phyloP scores from a whole-genome alignment of 2,797 vertebrate genomes.

The Artibeus lituratus region DNA sequence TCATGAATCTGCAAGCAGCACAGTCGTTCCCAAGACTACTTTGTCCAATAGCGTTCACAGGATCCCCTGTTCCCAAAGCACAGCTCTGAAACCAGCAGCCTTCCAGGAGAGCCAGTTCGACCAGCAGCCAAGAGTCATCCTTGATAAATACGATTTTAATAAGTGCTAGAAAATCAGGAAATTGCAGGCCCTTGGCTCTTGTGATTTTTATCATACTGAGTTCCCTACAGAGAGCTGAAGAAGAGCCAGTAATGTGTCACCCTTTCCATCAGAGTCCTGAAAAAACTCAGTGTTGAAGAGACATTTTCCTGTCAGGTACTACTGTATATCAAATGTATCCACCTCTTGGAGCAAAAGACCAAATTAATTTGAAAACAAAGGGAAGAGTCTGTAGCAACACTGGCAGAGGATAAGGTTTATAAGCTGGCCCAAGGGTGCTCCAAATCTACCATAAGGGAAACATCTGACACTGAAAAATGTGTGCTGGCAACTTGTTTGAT shows the following conservation, averaged over 20 bases:
- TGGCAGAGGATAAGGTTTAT: conserved; percentile 54
- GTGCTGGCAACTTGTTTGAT: conserved; percentile 70
- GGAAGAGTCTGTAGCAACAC: conserved; percentile 38
- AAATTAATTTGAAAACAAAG: conserved; percentile 65
- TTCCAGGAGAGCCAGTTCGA: conserved; percentile 51
- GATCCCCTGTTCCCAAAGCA: conserved; percentile 46
- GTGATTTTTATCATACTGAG: conserved; percentile 58
- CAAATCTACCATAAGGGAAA: conserved; percentile 61
- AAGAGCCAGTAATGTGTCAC: conserved; percentile 33
- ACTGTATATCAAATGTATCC: conserved; percentile 57
- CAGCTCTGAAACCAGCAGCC: conserved; percentile 8
- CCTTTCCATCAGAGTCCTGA: conserved; percentile 45
- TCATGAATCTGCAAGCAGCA: conserved; percentile 49
- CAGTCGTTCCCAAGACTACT: conserved; percentile 23
- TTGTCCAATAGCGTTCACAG: background rate
- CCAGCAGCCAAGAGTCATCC: conserved; percentile 57
- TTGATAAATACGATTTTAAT: conserved; percentile 72
- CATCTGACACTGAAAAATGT: conserved; percentile 69
- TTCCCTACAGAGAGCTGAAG: conserved; percentile 52
- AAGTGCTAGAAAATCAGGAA: conserved; percentile 74
- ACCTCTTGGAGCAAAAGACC: conserved; percentile 34
- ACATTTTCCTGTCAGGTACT: conserved; percentile 54
- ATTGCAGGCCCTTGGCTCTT: conserved; percentile 64
- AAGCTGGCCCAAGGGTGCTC: conserved; percentile 42
- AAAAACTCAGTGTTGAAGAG: conserved; percentile 29